Percentiles rank a stretch among this genome's conserved stretches.
Evolutionary conservation across 2,113 vertebrate species (phyloP).

Genomic region (Litocranius walleri): DNA sequence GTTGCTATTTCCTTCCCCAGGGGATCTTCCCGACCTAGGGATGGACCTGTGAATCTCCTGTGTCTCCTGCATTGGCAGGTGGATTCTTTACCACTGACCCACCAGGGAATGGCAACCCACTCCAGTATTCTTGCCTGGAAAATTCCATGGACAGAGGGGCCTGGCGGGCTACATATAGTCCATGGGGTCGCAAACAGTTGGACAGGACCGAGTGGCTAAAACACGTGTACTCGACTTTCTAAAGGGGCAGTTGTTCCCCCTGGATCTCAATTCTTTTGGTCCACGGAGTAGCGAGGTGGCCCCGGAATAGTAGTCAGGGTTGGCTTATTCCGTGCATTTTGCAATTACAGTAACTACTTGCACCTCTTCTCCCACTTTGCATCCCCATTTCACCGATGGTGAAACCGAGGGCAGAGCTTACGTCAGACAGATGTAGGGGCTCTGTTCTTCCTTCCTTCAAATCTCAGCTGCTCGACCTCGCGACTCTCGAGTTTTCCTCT

Average conservation of each 20-base stretch:
- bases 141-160: not conserved
- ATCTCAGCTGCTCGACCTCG: not conserved
- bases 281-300: not conserved
- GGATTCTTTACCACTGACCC: not conserved
- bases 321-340: not conserved
- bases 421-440: too few species aligned
- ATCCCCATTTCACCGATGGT: not conserved
- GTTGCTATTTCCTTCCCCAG: not conserved
- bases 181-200: not conserved
- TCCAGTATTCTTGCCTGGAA: not conserved
- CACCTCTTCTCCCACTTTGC: not conserved
- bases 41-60: not conserved
- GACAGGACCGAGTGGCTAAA: not conserved
- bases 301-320: not conserved
- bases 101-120: not conserved
- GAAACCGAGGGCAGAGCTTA: not conserved
- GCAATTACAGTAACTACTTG: not conserved
- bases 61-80: not conserved
- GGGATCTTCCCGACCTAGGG: not conserved
- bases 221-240: accelerated
- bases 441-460: too few species aligned
- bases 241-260: accelerated
- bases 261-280: not conserved
- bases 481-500: not conserved
- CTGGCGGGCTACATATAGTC: not conserved